Percentiles rank a stretch among this genome's conserved stretches.
Evolutionary conservation across 2,888 invertebrate genomes (phyloP).

Genomic region (Dicranocentrus wangi): DNA sequence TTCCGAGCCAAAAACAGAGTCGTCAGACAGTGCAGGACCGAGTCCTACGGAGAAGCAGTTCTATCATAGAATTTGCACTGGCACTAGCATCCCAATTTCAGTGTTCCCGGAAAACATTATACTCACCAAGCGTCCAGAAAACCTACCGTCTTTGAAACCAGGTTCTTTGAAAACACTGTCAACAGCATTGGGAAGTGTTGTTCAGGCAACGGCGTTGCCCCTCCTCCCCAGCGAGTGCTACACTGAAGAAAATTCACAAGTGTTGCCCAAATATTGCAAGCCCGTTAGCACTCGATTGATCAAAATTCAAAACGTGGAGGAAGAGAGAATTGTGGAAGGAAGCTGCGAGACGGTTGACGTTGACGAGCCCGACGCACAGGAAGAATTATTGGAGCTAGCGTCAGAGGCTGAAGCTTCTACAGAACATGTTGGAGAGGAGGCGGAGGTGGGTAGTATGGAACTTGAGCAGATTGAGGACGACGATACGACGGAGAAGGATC

Average conservation of each 20-base stretch:
- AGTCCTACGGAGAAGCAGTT: constrained; percentile 10
- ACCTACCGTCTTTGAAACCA: constrained; percentile 35
- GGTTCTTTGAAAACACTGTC: constrained; percentile 57
- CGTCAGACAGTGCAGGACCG: constrained; percentile 34
- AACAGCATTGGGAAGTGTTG: constrained; percentile 67
- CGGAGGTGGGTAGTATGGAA: background rate
- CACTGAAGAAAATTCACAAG: constrained; percentile 44
- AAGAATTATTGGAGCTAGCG: too few species aligned
- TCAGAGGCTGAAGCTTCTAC: too few species aligned
- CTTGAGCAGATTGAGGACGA: background rate
- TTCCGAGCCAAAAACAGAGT: constrained; percentile 47
- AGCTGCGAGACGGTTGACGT: too few species aligned
- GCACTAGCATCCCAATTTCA: background rate
- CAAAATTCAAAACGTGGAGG: background rate
- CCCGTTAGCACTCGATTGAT: background rate
- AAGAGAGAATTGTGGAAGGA: background rate
- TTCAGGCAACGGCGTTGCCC: constrained; percentile 70
- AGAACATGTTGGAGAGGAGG: background rate
- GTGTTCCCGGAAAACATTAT: background rate
- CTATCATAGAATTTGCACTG: background rate
- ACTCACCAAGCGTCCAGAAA: constrained; percentile 42
- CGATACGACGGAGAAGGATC: background rate
- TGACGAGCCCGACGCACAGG: too few species aligned
- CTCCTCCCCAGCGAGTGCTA: constrained; percentile 69
- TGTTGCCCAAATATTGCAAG: constrained; percentile 30